These are phyloP conservation scores for Telmatherina bonti DNA, from an alignment of 2,797 vertebrate genomes.

Conservation along the genomic window DNA sequence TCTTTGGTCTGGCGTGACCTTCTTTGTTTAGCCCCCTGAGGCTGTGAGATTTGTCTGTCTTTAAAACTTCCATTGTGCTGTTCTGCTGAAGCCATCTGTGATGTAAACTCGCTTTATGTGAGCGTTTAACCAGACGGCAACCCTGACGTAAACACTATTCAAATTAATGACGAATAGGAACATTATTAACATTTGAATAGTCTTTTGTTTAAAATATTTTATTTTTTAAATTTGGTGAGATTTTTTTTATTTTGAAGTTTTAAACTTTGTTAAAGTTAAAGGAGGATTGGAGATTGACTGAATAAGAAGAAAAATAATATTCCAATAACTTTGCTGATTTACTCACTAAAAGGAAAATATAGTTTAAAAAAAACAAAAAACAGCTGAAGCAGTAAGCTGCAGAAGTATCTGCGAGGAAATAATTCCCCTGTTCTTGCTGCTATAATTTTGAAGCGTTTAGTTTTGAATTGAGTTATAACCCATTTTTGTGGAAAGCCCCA, in stretches of 20 bases:
- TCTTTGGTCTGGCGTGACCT: conserved; percentile 39
- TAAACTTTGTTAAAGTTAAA: neutral
- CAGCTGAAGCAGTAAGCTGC: neutral
- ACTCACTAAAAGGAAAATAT: conserved; percentile 2
- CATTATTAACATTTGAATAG: conserved; percentile 16
- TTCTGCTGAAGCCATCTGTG: conserved; percentile 57
- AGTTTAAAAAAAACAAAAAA: conserved; percentile 7
- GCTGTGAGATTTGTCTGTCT: conserved; percentile 41
- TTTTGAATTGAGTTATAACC: conserved; percentile 70
- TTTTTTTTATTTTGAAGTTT: neutral
- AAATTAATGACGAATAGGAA: conserved; percentile 11
- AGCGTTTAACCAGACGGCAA: conserved; percentile 19
- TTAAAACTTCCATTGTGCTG: conserved; percentile 57
- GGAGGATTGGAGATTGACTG: neutral
- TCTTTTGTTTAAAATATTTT: neutral
- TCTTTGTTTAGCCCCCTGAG: conserved; percentile 63
- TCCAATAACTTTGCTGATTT: conserved; percentile 17
- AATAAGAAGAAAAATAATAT: neutral
- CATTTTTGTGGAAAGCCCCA: conserved; percentile 73
- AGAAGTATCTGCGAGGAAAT: conserved; percentile 17
- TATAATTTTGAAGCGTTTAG: conserved; percentile 45
- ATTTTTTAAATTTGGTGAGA: neutral
- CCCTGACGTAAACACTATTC: conserved; percentile 3
- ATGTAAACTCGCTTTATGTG: conserved; percentile 29
- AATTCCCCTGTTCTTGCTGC: conserved; percentile 30